Conservation (phyloP, 2,113 vertebrate genomes). For the Nothoprocta perdicaria region DNA sequence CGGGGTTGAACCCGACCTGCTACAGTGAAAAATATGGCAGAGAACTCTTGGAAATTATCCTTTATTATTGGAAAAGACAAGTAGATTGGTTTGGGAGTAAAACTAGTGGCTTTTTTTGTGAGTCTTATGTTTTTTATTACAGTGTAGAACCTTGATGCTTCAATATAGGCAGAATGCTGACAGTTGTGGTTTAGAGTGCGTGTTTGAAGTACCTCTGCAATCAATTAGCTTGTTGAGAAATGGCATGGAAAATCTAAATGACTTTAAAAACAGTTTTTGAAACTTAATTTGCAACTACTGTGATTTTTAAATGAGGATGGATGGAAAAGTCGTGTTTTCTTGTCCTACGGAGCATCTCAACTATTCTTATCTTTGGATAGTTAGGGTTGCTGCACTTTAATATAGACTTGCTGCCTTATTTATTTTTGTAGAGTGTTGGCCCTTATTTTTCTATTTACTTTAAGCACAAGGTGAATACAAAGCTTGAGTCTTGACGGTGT, state of each 20-base stretch:
- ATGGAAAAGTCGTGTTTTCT: background rate
- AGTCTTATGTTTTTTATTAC: slow-evolving; percentile 6
- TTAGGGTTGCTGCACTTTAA: background rate
- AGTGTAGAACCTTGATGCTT: background rate
- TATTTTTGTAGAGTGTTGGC: background rate
- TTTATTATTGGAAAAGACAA: background rate
- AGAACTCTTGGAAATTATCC: background rate
- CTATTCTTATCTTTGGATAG: background rate
- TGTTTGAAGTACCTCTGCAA: slow-evolving; percentile 22
- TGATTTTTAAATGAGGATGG: background rate
- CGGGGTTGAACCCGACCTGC: background rate
- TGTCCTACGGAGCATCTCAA: background rate
- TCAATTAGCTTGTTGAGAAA: slow-evolving; percentile 17
- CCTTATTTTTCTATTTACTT: background rate
- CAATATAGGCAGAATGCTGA: background rate
- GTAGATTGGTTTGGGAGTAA: background rate
- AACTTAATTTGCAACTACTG: background rate
- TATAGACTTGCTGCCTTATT: background rate
- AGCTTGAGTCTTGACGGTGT: background rate
- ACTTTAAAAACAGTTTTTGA: background rate
- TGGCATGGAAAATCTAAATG: background rate
- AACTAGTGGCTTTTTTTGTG: background rate
- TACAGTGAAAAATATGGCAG: background rate
- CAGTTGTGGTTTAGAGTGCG: background rate
- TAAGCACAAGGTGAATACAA: background rate